Base-by-base conservation (phyloP, 2,888 invertebrate genomes). In the Volucella inanis region DNA sequence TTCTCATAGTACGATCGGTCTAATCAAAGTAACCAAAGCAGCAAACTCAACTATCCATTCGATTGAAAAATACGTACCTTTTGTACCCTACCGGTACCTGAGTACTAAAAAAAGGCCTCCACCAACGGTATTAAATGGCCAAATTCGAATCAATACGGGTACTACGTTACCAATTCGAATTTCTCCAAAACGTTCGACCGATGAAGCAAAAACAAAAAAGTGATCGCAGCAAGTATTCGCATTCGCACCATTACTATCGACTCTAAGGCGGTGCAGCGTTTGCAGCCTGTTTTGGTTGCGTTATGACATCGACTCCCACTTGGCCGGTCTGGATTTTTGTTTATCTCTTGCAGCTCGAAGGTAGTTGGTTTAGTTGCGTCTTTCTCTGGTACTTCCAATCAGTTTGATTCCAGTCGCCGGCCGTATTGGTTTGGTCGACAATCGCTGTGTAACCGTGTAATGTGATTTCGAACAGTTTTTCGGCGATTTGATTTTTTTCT, bases 231-330 rank as follows among this genome's bases (percentile, higher is more conserved):
- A 31, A 31, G 31, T 31, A 31, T 31, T 31, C 6, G 31, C 31
- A 31, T 31, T 31, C 31, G 31, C 1, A 12, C 67, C 39, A 76
- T 65, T 41, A 45, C 31, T 55, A 50, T 15, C 14, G 31, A 14
- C 8, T 14, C 71, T 67, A 75, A 84, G 75, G 80, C 80, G 75
- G 50, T 64, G 74, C 67, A 54, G 31, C 49, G 54, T 68, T 31
- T 59, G 52, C 61, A 75, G 62, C 70, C 74, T 65, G 71, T 78
- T 74, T 71, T 47, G 57, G 57, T 22, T 70, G 61, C 64, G 68
- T 85, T 85, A 81, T 81, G 77, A 81, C 81, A 85, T 74, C 76
- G 57, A 80, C 85, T 85, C 85, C 85, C 85, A 85, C 85, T 81
- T 81, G 76, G 67, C 85, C 85, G 81, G 81, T 77, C 70, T 76